These are phyloP conservation scores for Agrotis puta DNA, from an alignment of 2,888 invertebrate genomes.

Conservation along the genomic window DNA sequence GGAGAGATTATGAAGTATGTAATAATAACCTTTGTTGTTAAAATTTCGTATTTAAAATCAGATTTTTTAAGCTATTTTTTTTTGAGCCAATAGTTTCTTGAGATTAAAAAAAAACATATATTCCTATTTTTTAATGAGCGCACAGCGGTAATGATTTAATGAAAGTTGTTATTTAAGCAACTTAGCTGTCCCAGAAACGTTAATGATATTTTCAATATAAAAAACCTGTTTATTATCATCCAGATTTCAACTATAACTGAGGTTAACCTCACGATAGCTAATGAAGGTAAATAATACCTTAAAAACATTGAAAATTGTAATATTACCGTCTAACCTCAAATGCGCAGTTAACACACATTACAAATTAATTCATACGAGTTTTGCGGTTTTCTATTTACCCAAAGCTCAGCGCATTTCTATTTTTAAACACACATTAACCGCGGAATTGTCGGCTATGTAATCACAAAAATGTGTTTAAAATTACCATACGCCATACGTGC, in stretches of 20 bases:
- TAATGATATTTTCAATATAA: too few species aligned
- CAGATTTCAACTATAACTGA: background rate
- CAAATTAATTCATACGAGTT: slow-evolving; percentile 28
- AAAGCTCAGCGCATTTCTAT: slow-evolving; percentile 7
- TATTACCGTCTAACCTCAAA: background rate
- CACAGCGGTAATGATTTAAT: too few species aligned
- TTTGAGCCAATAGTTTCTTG: too few species aligned
- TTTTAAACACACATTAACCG: slow-evolving; percentile 3
- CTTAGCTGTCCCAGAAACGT: too few species aligned
- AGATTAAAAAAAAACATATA: too few species aligned
- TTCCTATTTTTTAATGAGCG: too few species aligned
- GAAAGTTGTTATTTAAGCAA: too few species aligned
- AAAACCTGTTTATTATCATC: background rate
- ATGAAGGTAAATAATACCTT: background rate
- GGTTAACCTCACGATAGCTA: background rate
- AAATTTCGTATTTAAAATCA: too few species aligned
- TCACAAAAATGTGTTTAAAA: slow-evolving; percentile 4
- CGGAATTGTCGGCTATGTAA: slow-evolving; percentile 1
- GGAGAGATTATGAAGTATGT: too few species aligned
- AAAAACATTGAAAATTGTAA: background rate
- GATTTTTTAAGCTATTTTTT: too few species aligned
- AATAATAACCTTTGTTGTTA: too few species aligned
- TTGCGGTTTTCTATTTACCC: slow-evolving; percentile 10
- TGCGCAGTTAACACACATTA: background rate
- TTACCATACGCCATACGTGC: background rate